Evolutionary conservation across 2,888 invertebrate genomes (phyloP), one percentile per base, ranked within the genome.

Genomic region (Belgica antarctica): DNA sequence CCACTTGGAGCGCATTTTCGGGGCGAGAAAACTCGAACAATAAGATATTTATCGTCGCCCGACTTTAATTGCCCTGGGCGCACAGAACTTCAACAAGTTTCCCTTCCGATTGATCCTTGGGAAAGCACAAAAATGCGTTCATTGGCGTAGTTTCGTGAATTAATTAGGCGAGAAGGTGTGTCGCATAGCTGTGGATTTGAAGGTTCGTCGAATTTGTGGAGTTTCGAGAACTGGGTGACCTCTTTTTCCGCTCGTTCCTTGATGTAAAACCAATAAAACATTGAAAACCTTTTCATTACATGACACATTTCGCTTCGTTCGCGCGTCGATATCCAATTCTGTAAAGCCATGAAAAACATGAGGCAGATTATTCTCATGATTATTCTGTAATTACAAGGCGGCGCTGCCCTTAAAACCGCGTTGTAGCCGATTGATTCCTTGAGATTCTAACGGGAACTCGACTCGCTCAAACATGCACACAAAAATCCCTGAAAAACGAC

Each of bases 191-290:
- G 27, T 25, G 57, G 24, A 57, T 22, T 5, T n/a, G 19, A 17
- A 24, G 24, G 17, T n/a, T 22, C 4, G 7, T 59, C 2, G 22
- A 22, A 8, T 12, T 8, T 22, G 52, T 22, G 17, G 46, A 46
- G 46, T 46, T n/a, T n/a, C 7, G 46, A 46, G 46, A 65, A 68
- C 68, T 28, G 31, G 68, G 68, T 68, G 68, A 68, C 68, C 68
- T 68, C 68, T 68, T 68, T 65, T 57, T 68, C 22, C 2, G 19
- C 27, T 22, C n/a, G 24, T 52, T 59, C 22, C 22, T n/a, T 52
- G 57, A 62, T 62, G 62, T 62, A 47, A 68, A 68, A 31, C 68
- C 65, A 66, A 66, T 66, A 66, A 59, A 59, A 27, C 59, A 59
- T 59, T 52, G 24, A 52, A 52, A 22, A 52, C 52, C 52, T 52